These are phyloP conservation scores for Lepidotrigona ventralis DNA, from an alignment of 1,140 invertebrate genomes.

Conservation along the genomic window DNA sequence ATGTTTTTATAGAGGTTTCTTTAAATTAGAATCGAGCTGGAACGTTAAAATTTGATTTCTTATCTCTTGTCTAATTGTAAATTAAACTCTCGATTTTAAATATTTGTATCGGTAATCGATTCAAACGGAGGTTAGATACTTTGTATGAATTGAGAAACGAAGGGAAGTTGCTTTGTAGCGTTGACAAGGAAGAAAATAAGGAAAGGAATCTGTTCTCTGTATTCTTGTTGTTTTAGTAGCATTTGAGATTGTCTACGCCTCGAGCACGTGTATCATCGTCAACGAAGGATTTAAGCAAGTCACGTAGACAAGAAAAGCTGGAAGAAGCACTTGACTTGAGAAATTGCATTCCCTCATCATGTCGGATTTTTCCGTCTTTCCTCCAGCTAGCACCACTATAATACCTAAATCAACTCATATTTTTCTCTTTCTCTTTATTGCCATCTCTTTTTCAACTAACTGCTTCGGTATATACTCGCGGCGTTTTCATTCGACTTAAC, in stretches of 20 bases:
- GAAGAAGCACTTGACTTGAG: conserved; percentile 56
- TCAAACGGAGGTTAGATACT: background rate
- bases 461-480: background rate
- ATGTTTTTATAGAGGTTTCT: no score
- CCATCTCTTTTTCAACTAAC: background rate
- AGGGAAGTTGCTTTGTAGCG: background rate
- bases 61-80: background rate
- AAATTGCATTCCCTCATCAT: conserved; percentile 45
- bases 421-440: background rate
- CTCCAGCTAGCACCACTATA: background rate
- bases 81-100: background rate
- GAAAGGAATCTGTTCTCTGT: background rate
- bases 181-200: background rate
- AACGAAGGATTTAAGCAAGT: conserved; percentile 6
- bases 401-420: conserved; percentile 14
- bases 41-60: background rate
- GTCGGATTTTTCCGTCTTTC: conserved; percentile 29
- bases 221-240: background rate
- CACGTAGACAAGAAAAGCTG: conserved; percentile 58
- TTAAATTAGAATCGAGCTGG: background rate
- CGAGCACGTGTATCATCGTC: background rate
- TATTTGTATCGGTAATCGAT: background rate
- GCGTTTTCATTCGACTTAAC: conserved; percentile 1
- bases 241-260: background rate
- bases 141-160: background rate